Evolutionary conservation across 37 sponge, comb jelly and placozoan genomes (phyloP).

Genomic region (Dysidea cf. avara): DNA sequence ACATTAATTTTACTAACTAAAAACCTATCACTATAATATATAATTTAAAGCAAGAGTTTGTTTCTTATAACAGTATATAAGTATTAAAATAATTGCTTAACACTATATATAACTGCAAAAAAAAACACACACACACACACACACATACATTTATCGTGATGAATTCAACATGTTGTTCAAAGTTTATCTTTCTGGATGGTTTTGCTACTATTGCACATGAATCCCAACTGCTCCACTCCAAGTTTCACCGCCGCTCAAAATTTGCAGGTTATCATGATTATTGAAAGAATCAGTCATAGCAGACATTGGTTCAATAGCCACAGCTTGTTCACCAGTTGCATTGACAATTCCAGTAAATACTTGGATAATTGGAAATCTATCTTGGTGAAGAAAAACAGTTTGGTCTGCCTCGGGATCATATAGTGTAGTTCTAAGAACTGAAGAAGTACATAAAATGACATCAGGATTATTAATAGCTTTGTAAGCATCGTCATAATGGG

Average conservation of each 20-base stretch:
- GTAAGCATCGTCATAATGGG: conserved; percentile 66
- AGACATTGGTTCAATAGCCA: conserved; percentile 83
- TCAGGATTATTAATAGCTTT: conserved; percentile 24
- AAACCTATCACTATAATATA: no score
- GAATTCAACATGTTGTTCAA: no score
- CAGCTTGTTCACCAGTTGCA: conserved; percentile 30
- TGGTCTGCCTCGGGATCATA: conserved; percentile 49
- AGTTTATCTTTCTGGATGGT: no score
- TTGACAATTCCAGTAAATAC: conserved; percentile 56
- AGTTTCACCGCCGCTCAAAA: conserved; percentile 65
- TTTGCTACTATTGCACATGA: conserved; percentile 48
- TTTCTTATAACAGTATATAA: no score
- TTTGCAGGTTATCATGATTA: conserved; percentile 58
- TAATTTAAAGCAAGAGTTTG: no score
- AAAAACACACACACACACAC: no score
- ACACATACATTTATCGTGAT: no score
- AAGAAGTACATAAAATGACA: not conserved
- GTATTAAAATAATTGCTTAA: no score
- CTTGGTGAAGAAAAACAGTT: conserved; percentile 59
- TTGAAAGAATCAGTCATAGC: conserved; percentile 81
- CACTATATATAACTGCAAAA: no score
- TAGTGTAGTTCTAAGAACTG: conserved; percentile 13
- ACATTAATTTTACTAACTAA: no score
- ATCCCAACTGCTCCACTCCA: conserved; percentile 71
- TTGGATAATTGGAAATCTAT: conserved; percentile 60